Evolutionary conservation across 2,113 vertebrate genomes (phyloP).

Genomic region (Fulica atra): DNA sequence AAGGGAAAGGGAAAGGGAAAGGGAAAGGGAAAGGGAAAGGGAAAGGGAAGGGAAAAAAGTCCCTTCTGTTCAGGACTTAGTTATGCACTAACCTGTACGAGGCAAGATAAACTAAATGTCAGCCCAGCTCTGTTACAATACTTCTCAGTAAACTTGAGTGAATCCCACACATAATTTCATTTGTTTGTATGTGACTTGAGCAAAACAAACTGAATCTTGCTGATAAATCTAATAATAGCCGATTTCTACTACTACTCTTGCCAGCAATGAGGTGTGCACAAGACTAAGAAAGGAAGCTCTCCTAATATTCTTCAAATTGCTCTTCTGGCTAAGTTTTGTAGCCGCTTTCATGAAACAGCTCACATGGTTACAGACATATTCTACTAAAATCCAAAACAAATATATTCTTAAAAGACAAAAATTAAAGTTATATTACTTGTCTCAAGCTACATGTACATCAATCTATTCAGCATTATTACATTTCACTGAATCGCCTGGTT

Average conservation of each 20-base stretch:
- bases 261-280: background rate
- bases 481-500: no score
- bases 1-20: no score
- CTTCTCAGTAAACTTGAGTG: background rate
- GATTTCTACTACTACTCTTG: background rate
- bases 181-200: background rate
- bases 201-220: background rate
- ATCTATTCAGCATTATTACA: no score
- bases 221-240: background rate
- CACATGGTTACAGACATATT: no score
- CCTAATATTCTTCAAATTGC: background rate
- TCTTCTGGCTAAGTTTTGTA: background rate
- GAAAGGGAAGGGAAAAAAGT: no score
- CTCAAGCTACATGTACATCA: no score
- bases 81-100: background rate
- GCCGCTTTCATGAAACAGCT: no score
- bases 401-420: no score
- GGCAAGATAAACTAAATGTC: background rate
- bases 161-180: background rate
- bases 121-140: background rate
- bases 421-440: no score
- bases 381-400: no score
- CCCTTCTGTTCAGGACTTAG: background rate
- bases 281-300: background rate
- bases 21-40: no score